Percentiles rank a stretch among this genome's conserved stretches.
Evolutionary conservation across 2,113 vertebrate genomes (phyloP).

Genomic region (Plecotus auritus): DNA sequence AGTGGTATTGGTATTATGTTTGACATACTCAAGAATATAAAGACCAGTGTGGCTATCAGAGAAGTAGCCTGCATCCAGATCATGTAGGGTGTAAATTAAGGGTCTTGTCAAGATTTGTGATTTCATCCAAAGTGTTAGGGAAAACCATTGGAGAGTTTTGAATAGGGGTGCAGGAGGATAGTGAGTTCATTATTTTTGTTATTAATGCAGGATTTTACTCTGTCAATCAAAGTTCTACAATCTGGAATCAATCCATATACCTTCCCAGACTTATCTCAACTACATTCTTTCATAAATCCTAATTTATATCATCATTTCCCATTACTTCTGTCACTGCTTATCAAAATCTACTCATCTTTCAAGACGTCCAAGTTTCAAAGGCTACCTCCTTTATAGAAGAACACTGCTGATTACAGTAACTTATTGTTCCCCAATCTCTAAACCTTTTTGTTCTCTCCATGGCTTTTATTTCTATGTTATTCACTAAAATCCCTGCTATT

Average conservation of each 20-base stretch:
- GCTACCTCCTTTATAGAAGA: not conserved
- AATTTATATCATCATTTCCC: slow-evolving; percentile 9
- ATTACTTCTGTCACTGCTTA: slow-evolving; percentile 22
- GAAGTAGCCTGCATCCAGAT: not conserved
- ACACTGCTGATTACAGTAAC: not conserved
- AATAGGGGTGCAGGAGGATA: not conserved
- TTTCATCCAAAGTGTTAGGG: not conserved
- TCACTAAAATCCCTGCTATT: not conserved
- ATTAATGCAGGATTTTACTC: not conserved
- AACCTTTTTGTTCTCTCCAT: not conserved
- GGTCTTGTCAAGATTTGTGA: not conserved
- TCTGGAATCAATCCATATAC: slow-evolving; percentile 26
- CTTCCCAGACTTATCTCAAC: not conserved
- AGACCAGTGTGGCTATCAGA: not conserved
- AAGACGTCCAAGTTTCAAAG: not conserved
- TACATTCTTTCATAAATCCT: not conserved
- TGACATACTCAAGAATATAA: not conserved
- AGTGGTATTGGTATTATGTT: not conserved
- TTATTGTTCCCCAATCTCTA: not conserved
- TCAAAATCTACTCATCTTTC: slow-evolving; percentile 41
- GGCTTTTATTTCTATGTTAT: not conserved
- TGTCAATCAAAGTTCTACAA: not conserved
- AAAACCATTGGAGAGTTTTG: not conserved
- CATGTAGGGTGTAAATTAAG: not conserved
- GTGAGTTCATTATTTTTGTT: not conserved